Percentiles rank a stretch among this genome's conserved stretches.
phyloP scores from a whole-genome alignment of 2,113 vertebrate genomes.

The Peucedramus taeniatus region DNA sequence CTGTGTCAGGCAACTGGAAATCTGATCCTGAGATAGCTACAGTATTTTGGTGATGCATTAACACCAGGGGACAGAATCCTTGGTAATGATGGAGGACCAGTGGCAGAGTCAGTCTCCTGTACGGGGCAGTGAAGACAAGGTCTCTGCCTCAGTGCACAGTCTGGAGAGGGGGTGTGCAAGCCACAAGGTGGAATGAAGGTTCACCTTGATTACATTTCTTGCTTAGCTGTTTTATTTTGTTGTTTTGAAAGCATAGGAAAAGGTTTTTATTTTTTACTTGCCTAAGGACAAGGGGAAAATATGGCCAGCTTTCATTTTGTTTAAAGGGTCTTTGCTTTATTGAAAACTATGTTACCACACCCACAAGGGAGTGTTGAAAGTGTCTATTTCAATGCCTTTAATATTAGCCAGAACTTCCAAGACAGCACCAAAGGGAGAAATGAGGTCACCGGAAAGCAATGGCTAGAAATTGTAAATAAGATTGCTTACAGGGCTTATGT shows the following conservation, averaged over 20 bases:
- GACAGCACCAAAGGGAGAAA: neutral
- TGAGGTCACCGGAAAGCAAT: constrained; percentile 12
- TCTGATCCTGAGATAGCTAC: neutral
- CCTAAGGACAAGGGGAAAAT: neutral
- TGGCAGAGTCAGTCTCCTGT: neutral
- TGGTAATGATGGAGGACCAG: neutral
- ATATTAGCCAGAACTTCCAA: neutral
- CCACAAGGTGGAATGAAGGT: too few species aligned
- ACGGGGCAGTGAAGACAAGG: neutral
- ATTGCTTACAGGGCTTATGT: neutral
- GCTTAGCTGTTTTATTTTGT: neutral
- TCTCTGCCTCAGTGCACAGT: neutral
- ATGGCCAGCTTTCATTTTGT: neutral
- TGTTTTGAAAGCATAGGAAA: neutral
- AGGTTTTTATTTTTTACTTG: neutral
- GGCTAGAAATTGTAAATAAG: neutral
- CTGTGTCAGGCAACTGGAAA: neutral
- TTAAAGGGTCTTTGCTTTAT: neutral
- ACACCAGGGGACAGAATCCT: neutral
- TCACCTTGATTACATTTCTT: neutral
- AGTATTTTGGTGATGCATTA: neutral
- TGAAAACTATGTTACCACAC: neutral
- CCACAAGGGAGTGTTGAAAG: neutral
- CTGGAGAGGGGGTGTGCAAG: neutral
- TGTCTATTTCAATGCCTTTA: neutral